Evolutionary conservation across 2,888 invertebrate genomes (phyloP).

Genomic region (Diogma glabrata): DNA sequence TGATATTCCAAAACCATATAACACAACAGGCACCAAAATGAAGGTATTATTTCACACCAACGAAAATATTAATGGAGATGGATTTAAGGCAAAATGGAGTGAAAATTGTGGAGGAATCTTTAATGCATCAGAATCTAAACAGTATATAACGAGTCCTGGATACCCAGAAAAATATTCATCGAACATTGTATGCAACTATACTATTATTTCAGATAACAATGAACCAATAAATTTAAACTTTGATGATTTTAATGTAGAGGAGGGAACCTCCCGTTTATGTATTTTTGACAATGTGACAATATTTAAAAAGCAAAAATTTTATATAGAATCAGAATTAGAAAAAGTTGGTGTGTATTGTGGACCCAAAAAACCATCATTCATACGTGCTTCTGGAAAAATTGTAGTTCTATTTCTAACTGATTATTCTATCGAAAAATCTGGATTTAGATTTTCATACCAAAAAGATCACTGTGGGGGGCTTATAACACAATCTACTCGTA

Average conservation of each 20-base stretch:
- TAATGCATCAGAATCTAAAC: slow-evolving; percentile 38
- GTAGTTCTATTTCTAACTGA: slow-evolving; percentile 47
- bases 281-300: slow-evolving; percentile 46
- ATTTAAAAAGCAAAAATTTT: slow-evolving; percentile 19
- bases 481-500: slow-evolving; percentile 46
- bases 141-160: slow-evolving; percentile 58
- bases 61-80: slow-evolving; percentile 50
- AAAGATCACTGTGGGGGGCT: slow-evolving; percentile 60
- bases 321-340: slow-evolving; percentile 10
- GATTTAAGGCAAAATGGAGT: slow-evolving; percentile 54
- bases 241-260: slow-evolving; percentile 43
- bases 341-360: slow-evolving; percentile 37
- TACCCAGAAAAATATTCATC: slow-evolving; percentile 54
- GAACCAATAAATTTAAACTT: slow-evolving; percentile 44
- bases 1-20: slow-evolving; percentile 40
- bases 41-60: slow-evolving; percentile 64
- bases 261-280: too few relatives aligned
- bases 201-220: slow-evolving; percentile 39
- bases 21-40: slow-evolving; percentile 52
- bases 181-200: slow-evolving; percentile 52
- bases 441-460: slow-evolving; percentile 38
- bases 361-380: slow-evolving; percentile 33
- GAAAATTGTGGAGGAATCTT: slow-evolving; percentile 61
- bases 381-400: slow-evolving; percentile 31
- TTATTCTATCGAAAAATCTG: slow-evolving; percentile 31